Percentiles rank a stretch among this genome's conserved stretches.
phyloP scores from a whole-genome alignment of 2,797 vertebrate genomes.

The Sphenopsis melanotis region DNA sequence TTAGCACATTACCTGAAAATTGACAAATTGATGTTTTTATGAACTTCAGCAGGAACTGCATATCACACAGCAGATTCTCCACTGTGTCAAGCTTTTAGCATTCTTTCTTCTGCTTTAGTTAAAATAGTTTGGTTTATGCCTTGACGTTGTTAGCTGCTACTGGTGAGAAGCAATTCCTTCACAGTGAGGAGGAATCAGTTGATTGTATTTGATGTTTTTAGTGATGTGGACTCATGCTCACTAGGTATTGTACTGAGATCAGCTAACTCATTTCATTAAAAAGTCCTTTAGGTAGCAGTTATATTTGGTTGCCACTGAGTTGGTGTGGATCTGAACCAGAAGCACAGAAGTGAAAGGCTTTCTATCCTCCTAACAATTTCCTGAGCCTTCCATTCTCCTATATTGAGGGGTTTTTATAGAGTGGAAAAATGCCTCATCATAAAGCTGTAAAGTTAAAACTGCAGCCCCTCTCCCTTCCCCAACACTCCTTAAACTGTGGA shows the following conservation, averaged over 20 bases:
- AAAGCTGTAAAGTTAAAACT: conserved; percentile 59
- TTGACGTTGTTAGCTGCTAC: neutral
- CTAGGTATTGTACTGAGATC: neutral
- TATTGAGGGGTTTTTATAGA: conserved; percentile 49
- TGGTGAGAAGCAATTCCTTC: neutral
- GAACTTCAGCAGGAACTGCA: neutral
- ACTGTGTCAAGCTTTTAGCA: neutral
- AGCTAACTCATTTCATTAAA: conserved; percentile 32
- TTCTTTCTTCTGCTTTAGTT: neutral
- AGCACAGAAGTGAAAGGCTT: conserved; percentile 54
- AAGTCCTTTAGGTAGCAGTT: conserved; percentile 47
- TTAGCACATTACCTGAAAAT: neutral
- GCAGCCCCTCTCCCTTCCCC: conserved; percentile 27
- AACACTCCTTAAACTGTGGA: conserved; percentile 60
- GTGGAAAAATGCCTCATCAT: conserved; percentile 52
- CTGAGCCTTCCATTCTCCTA: conserved; percentile 56
- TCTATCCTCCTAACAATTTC: conserved; percentile 63
- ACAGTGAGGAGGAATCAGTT: neutral
- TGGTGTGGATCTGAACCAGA: conserved; percentile 59
- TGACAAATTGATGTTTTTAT: neutral
- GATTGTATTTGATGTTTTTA: neutral
- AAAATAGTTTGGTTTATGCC: neutral
- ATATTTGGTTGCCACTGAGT: conserved; percentile 41
- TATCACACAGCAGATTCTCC: neutral
- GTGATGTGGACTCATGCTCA: neutral